These are phyloP conservation scores for Rhineura floridana DNA, from an alignment of 2,113 vertebrate species.

Conservation along the genomic window DNA sequence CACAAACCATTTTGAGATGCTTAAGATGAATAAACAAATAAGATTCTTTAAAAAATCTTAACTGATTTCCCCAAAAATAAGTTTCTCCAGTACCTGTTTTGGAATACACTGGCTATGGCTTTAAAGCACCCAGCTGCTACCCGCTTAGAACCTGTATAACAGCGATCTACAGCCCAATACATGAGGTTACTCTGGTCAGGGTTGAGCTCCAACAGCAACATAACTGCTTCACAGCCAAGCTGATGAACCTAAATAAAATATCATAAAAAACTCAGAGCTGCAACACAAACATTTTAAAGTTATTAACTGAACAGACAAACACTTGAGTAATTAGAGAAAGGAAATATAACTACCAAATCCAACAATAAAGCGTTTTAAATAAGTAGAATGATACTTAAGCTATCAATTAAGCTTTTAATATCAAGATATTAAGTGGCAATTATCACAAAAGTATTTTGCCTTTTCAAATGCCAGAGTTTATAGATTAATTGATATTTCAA, in stretches of 20 bases:
- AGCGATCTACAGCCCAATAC: conserved; percentile 98
- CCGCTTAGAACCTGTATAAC: conserved; percentile 93
- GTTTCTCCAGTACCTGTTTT: conserved; percentile 86
- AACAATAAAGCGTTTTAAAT: not conserved
- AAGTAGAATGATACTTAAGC: not conserved
- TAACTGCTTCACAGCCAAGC: conserved; percentile 96
- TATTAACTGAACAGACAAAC: not conserved
- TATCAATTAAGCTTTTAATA: too few species aligned
- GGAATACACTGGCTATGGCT: conserved; percentile 96
- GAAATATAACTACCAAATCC: not conserved
- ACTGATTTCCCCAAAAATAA: not conserved
- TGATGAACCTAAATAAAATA: conserved; percentile 87
- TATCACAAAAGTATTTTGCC: not conserved
- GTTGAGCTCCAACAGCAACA: conserved; percentile 94
- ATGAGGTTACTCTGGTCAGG: conserved; percentile 98
- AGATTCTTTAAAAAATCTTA: not conserved
- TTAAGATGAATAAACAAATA: not conserved
- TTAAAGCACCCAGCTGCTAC: conserved; percentile 96
- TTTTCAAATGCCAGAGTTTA: not conserved
- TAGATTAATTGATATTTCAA: not conserved
- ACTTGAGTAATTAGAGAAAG: not conserved
- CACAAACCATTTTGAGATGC: not conserved
- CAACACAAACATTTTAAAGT: conserved; percentile 5
- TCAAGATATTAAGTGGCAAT: too few species aligned
- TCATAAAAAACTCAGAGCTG: not conserved